Percentiles rank a stretch among this genome's conserved stretches.
phyloP scores from a whole-genome alignment of 2,888 invertebrate genomes.

The Cosmia pyralina region DNA sequence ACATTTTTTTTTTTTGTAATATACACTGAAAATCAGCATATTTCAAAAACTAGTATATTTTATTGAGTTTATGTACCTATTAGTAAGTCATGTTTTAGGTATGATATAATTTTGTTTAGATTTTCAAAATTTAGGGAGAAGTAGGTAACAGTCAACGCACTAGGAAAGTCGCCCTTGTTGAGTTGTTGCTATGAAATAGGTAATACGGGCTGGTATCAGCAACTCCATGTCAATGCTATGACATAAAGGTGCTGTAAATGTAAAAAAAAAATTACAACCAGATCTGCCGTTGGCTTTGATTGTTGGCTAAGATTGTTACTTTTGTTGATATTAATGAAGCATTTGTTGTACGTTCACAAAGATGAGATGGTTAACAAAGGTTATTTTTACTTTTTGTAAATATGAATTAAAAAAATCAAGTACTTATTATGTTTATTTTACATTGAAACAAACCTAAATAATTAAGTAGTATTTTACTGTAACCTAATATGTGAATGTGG shows the following conservation, averaged over 20 bases:
- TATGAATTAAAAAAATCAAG: no score
- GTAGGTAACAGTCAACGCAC: no score
- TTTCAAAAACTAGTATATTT: background rate
- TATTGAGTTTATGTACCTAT: background rate
- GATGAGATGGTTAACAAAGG: background rate
- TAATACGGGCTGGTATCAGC: no score
- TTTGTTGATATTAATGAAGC: no score
- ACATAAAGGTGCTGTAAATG: no score
- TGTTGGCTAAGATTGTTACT: no score
- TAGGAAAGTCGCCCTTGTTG: no score
- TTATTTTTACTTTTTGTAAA: background rate
- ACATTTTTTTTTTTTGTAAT: slow-evolving; percentile 8
- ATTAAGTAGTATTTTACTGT: background rate
- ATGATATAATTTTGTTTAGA: background rate
- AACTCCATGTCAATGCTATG: no score
- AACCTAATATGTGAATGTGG: background rate
- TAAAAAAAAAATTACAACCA: no score
- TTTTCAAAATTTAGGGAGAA: background rate
- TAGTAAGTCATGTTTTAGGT: background rate
- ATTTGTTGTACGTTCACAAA: background rate
- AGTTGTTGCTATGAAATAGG: no score
- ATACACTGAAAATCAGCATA: background rate
- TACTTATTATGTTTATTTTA: no score
- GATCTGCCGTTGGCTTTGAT: no score
- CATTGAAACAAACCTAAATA: background rate